phyloP scores from a whole-genome alignment of 2,888 invertebrate species.

The Drosophila anomalata region DNA sequence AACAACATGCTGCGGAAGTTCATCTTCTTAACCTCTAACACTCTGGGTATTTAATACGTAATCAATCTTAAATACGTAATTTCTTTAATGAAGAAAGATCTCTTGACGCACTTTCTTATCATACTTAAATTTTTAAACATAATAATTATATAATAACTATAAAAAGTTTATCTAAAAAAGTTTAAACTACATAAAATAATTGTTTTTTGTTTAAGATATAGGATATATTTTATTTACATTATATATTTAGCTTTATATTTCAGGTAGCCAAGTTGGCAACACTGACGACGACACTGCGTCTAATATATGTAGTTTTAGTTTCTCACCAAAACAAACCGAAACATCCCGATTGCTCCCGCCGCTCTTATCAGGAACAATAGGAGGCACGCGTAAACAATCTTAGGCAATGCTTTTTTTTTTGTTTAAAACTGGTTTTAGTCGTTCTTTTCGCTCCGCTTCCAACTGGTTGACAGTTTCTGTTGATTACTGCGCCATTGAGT shows the following conservation, averaged over 20 bases:
- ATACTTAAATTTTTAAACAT: neutral
- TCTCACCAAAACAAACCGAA: constrained; percentile 60
- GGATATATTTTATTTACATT: neutral
- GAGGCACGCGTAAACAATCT: constrained; percentile 6
- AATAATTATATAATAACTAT: too few species aligned
- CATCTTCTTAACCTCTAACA: constrained; percentile 23
- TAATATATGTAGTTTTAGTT: constrained; percentile 29
- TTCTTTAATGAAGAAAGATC: neutral
- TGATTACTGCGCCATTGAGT: constrained; percentile 47
- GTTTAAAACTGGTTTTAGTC: constrained; percentile 48
- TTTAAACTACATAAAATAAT: too few species aligned
- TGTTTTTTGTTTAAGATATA: neutral
- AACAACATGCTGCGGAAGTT: constrained; percentile 4
- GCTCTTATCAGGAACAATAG: constrained; percentile 46
- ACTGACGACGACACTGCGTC: constrained; percentile 44
- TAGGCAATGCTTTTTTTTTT: constrained; percentile 34
- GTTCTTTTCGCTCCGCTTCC: constrained; percentile 22
- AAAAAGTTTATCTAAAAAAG: too few species aligned
- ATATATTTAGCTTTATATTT: neutral
- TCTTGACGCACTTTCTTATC: neutral
- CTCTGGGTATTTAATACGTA: neutral
- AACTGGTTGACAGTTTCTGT: constrained; percentile 6
- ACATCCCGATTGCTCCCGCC: constrained; percentile 18
- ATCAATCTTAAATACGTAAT: constrained; percentile 10
- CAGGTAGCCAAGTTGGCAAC: neutral